Evolutionary conservation across 1,140 invertebrate species (phyloP), one percentile per base, ranked within the genome.

Genomic region (Nomia melanderi): DNA sequence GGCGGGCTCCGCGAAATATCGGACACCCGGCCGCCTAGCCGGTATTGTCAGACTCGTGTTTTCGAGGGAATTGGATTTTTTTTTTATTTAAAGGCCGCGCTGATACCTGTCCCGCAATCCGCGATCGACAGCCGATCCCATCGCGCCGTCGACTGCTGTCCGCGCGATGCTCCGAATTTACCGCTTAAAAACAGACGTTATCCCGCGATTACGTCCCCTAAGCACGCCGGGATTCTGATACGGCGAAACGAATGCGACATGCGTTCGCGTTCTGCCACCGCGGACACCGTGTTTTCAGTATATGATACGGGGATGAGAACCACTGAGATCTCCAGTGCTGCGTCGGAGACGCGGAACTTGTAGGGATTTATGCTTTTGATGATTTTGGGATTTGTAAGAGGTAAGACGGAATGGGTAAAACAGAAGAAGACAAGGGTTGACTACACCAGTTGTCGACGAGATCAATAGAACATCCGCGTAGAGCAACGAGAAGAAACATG

Each of bases 1-100:
- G 69, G 44, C 41, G 73, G n/a, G 66, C 70, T 81, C 59, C 74
- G 65, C 72, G 78, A 84, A 83, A 83, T 81, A 84, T 78, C 60
- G 77, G 71, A 79, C 82, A 65, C 80, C 77, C 82, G 77, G 17
- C 77, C 71, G 79, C 74, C 31, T 64, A 71, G 72, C 77, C 79
- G 66, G 86, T 79, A 86, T 87, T 86, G 84, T 86, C 77, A 81
- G 77, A 70, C 81, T 84, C 80, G 75, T 81, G 81, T 73, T 85
- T 86, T 83, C 82, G 73, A 86, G 78, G 78, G 86, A 77, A 86
- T 88, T 83, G 84, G 73, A 88, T 86, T 88, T 88, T 44, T n/a
- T 39, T 87, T 88, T 82, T 77, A 87, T 88, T 88, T 83, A 81
- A 83, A 78, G 80, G 66, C 31, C 79, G 41, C 53, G 53, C 41